Conservation (phyloP, 2,797 vertebrate genomes). For the Squalus acanthias region DNA sequence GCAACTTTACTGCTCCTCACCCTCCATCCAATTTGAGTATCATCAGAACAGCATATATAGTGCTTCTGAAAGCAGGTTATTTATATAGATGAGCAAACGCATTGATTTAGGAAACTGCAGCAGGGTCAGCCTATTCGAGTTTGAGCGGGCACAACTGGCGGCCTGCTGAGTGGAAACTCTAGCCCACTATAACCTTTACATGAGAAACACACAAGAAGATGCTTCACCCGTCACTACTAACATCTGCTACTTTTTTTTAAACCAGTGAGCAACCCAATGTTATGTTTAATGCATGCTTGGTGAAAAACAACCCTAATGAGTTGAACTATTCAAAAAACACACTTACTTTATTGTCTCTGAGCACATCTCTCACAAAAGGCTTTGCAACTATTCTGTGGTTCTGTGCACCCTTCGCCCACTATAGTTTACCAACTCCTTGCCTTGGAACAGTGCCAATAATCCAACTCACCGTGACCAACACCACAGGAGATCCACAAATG, state of each 20-base stretch:
- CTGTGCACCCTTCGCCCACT: neutral
- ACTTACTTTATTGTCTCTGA: neutral
- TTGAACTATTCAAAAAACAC: neutral
- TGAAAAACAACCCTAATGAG: neutral
- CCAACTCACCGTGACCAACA: neutral
- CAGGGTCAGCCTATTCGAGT: neutral
- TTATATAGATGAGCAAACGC: neutral
- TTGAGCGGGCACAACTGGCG: neutral
- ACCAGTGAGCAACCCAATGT: neutral
- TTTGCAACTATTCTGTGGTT: neutral
- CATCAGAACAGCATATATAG: neutral
- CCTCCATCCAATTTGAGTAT: neutral
- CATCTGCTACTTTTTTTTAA: neutral
- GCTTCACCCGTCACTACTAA: neutral
- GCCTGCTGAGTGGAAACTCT: neutral
- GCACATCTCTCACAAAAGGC: neutral
- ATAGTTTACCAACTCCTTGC: neutral
- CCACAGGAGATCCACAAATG: neutral
- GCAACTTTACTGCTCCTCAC: neutral
- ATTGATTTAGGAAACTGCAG: neutral
- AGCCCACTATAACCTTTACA: neutral
- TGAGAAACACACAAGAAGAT: neutral
- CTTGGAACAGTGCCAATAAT: neutral
- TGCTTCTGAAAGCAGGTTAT: neutral
- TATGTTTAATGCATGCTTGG: neutral